Evolutionary conservation across 2,113 vertebrate species (phyloP).

Genomic region (Orientallactaga bullata): DNA sequence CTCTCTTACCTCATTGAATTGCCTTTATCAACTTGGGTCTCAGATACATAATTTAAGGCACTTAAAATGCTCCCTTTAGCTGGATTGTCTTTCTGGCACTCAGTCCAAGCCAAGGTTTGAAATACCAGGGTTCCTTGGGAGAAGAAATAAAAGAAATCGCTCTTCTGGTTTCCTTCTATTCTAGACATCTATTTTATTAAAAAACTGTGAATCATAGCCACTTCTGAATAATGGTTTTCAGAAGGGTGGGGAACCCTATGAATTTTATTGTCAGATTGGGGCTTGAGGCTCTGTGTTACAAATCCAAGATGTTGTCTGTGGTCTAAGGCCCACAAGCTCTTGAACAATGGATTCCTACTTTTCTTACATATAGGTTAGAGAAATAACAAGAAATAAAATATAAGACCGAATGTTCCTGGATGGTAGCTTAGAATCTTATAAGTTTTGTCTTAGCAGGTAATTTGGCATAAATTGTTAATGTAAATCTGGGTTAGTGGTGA

Average conservation of each 20-base stretch:
- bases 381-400: constrained; percentile 77
- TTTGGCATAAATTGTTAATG: constrained; percentile 92
- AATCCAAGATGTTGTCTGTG: constrained; percentile 4
- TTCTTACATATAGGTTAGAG: background rate
- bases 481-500: constrained; percentile 91
- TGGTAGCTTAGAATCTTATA: constrained; percentile 79
- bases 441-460: constrained; percentile 89
- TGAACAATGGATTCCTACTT: constrained; percentile 75
- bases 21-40: constrained; percentile 17
- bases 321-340: constrained; percentile 21
- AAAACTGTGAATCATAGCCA: constrained; percentile 15
- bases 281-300: background rate
- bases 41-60: constrained; percentile 8
- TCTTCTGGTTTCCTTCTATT: constrained; percentile 44
- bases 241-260: background rate
- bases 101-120: constrained; percentile 47
- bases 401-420: constrained; percentile 69
- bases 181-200: constrained; percentile 48
- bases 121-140: constrained; percentile 13
- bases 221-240: constrained; percentile 8
- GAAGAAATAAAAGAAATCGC: constrained; percentile 46
- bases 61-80: constrained; percentile 44
- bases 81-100: constrained; percentile 4
- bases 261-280: constrained; percentile 7
- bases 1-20: constrained; percentile 24